Percentiles rank a stretch among this genome's conserved stretches.
Evolutionary conservation across 2,113 vertebrate genomes (phyloP).

Genomic region (Lasiurus borealis): DNA sequence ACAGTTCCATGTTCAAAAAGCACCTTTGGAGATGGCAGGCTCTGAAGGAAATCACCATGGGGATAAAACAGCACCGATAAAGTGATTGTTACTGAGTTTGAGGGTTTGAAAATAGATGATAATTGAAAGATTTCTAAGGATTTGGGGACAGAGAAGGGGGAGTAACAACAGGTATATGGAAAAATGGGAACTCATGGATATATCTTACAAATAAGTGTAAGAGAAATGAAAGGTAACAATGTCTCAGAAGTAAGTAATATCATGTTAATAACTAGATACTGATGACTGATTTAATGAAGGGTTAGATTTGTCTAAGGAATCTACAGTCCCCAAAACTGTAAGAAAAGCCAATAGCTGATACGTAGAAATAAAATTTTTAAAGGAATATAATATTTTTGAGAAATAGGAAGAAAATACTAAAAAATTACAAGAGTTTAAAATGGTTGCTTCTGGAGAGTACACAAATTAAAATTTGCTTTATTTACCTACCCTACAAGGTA

Average conservation of each 20-base stretch:
- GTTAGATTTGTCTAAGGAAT: neutral
- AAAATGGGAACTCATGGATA: neutral
- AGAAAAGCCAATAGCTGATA: neutral
- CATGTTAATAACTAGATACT: neutral
- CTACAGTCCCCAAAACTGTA: neutral
- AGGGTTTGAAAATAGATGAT: neutral
- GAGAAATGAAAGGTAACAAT: too few relatives aligned
- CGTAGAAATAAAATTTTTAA: neutral
- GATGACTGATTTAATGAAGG: neutral
- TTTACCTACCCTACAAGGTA: too few relatives aligned
- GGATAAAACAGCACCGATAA: neutral
- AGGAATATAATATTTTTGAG: neutral
- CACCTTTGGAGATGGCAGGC: neutral
- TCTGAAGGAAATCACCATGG: neutral
- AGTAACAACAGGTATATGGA: neutral
- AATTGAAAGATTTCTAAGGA: neutral
- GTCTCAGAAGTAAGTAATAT: neutral
- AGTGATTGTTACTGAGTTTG: neutral
- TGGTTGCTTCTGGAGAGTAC: too few relatives aligned
- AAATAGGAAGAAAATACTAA: neutral
- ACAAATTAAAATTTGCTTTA: too few relatives aligned
- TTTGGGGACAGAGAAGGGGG: fast-evolving
- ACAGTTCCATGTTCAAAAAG: neutral
- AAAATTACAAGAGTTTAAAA: neutral
- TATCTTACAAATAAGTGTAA: neutral